Evolutionary conservation across 2,113 vertebrate genomes (phyloP).

Genomic region (Odocoileus hemionus): DNA sequence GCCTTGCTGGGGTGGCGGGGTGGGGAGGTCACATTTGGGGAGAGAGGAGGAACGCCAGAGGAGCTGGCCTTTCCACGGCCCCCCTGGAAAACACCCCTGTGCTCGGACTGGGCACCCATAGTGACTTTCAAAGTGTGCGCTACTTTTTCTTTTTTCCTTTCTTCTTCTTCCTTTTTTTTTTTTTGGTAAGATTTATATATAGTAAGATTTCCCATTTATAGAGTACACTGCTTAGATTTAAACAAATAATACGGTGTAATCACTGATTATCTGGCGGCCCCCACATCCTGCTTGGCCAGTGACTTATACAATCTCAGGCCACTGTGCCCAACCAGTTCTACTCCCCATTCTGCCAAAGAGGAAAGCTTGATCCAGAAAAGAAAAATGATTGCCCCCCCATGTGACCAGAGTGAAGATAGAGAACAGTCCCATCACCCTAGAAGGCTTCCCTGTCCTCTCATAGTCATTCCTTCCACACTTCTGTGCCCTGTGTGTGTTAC

Average conservation of each 20-base stretch:
- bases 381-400: fast-evolving
- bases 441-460: not conserved
- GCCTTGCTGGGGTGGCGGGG: fast-evolving
- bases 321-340: not conserved
- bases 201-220: not conserved
- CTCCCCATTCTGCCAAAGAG: not conserved
- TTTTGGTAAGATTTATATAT: not conserved
- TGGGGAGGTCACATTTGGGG: not conserved
- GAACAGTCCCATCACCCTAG: not conserved
- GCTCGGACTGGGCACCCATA: not conserved
- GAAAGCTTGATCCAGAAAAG: not conserved
- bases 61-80: no score
- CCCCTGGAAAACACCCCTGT: not conserved
- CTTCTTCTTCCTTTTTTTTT: not conserved
- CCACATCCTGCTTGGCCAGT: fast-evolving
- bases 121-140: not conserved
- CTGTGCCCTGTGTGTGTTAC: not conserved
- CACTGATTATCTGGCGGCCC: not conserved
- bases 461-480: not conserved
- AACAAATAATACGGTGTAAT: not conserved
- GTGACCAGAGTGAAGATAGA: not conserved
- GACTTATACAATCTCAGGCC: not conserved
- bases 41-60: no score
- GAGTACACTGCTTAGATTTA: not conserved
- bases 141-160: not conserved